Evolutionary conservation across 2,113 vertebrate species (phyloP), one percentile per base, ranked within the genome.

Genomic region (Nesoenas mayeri): DNA sequence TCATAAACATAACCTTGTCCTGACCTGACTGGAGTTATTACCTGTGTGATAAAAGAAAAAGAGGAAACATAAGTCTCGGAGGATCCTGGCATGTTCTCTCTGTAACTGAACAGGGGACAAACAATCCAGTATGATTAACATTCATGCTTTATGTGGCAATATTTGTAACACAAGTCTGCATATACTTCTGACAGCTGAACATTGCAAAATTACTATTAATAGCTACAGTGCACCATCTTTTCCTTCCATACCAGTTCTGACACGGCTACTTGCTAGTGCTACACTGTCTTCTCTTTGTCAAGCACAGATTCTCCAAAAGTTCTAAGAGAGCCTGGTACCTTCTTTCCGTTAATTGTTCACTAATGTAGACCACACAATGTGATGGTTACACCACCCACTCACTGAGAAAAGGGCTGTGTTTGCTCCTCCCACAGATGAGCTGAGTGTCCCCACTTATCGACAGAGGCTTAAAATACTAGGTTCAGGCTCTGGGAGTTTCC

Each of bases 1-100:
- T 99, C 98, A 79, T 98, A 99, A 88, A 98, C 97, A 75, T 99
- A 99, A 85, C 98, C 96, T 82, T 99, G 99, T 95, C 98, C 99
- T 88, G 98, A 98, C 93, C 99, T 98, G 92, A 98, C 95, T 11
- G 99, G 99, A 79, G 98, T 99, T 98, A 99, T 97, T 94, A 99
- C 99, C 99, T 99, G 98, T 93, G 93, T 90, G 93, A 91, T 70
- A 79, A 85, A 97, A 97, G 89, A 95, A 88, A 95, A 32, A 66
- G 36, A 90, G 19, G 69, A 84, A 93, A 92, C 5, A 1, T 93
- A 94, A 93, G 69, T 74, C 66, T 79, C 42, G 71, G 42, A 94
- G 61, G 38, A 61, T 77, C 62, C 93, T 89, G 60, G 65, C 73
- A 65, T 19, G 50, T 65, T 72, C 64, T 64, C 15, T 75, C 53